Base-by-base conservation (phyloP, 2,113 vertebrate genomes). In the Halcyon malimbica region DNA sequence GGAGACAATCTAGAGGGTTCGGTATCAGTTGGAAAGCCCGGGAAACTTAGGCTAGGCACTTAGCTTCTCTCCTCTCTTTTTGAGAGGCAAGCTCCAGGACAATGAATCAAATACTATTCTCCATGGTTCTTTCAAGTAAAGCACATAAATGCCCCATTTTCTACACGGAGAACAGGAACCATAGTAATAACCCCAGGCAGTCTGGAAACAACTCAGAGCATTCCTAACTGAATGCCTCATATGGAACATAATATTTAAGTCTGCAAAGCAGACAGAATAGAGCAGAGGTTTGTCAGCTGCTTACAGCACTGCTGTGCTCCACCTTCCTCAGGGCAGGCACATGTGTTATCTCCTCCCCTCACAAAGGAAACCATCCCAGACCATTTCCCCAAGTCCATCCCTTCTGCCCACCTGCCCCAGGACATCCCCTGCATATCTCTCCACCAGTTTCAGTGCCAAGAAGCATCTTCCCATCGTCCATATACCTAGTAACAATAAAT, bases 391-490 rank as follows among this genome's bases (percentile, higher is more conserved):
- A 64, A 39, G 31, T 16, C 33, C 54, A 56, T 41, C 21, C 33
- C 9, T 85, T 67, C 65, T 39, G 18, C 19, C 83, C 44, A 69
- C 12, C 16, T 1, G 0, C 26, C 62, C n/a, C 44, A 31, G 48
- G 62, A 42, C 28, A 71, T 2, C 2, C 33, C 65, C 69, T 57
- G n/a, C 18, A 28, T 8, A 65, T 15, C 24, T 11, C 11, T 62
- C 28, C 13, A 26, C 7, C 12, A 11, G 18, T 15, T 70, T 59
- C 51, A 31, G 33, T 31, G 60, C 9, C n/a, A 46, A 81, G 41
- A 31, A 56, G 15, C 51, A 63, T 20, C 35, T 68, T 84, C 17
- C 16, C 0, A 0, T 29, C 12, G 53, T 9, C 48, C 50, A 3
- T 6, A 28, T 6, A 24, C 1, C 14, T 83, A 5, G 1, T 33